Evolutionary conservation across 2,797 vertebrate genomes (phyloP).

Genomic region (Fringilla coelebs): DNA sequence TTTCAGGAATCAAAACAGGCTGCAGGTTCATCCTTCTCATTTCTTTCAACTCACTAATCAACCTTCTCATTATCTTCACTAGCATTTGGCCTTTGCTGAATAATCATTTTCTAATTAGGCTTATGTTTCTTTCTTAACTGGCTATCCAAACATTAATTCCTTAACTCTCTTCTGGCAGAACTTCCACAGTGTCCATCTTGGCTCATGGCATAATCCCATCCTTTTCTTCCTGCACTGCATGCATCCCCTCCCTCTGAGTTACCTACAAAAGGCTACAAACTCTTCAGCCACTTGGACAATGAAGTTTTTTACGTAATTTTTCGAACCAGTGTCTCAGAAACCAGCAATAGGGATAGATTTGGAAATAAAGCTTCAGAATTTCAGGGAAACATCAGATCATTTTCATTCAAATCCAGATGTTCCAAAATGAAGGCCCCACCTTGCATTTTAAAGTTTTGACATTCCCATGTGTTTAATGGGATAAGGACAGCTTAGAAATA

Average conservation of each 20-base stretch:
- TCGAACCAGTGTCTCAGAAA: background rate
- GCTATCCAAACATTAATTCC: background rate
- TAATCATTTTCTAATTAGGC: background rate
- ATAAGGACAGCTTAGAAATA: background rate
- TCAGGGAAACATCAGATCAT: background rate
- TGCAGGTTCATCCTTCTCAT: background rate
- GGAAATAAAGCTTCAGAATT: background rate
- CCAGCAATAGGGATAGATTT: rapidly evolving
- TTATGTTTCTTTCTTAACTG: background rate
- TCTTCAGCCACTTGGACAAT: background rate
- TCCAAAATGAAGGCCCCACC: background rate
- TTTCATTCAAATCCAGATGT: background rate
- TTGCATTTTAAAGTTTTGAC: background rate
- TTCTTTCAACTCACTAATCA: background rate
- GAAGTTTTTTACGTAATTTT: background rate
- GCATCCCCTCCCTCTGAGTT: background rate
- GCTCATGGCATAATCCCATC: background rate
- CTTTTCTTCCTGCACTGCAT: background rate
- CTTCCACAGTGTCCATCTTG: background rate
- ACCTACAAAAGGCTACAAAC: background rate
- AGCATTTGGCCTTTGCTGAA: background rate
- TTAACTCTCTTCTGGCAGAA: background rate
- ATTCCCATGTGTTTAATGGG: background rate
- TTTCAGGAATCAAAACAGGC: background rate
- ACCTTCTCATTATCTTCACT: background rate